These are phyloP conservation scores for Drosophila antonietae DNA, from an alignment of 2,888 invertebrate species.

Conservation along the genomic window DNA sequence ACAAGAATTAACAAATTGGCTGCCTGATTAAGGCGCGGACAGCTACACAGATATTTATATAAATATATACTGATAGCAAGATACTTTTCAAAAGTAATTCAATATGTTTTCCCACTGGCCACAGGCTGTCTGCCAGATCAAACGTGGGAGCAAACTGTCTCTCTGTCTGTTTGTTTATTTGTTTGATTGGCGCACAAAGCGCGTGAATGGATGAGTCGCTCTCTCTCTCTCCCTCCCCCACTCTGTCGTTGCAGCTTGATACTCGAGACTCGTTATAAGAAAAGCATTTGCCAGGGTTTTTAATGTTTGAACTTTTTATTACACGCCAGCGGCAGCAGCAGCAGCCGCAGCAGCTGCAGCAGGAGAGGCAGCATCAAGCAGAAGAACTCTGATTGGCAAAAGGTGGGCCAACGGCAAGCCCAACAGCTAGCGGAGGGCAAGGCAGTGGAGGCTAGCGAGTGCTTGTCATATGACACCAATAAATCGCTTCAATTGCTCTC, in stretches of 20 bases:
- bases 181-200: conserved; percentile 72
- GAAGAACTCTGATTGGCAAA: conserved; percentile 49
- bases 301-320: conserved; percentile 78
- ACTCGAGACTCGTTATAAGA: conserved; percentile 66
- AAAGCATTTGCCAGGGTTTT: conserved; percentile 60
- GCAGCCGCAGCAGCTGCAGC: conserved; percentile 7
- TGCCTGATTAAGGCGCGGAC: conserved; percentile 12
- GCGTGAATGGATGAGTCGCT: conserved; percentile 33
- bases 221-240: conserved; percentile 18
- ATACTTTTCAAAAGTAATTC: conserved; percentile 61
- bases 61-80: conserved; percentile 16
- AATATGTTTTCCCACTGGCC: conserved; percentile 72
- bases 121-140: conserved; percentile 48
- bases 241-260: conserved; percentile 46
- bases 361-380: not conserved
- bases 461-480: conserved; percentile 80
- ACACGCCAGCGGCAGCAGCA: conserved; percentile 37
- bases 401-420: conserved; percentile 8
- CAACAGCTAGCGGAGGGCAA: not conserved
- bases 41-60: not conserved
- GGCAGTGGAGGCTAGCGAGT: conserved; percentile 22
- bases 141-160: conserved; percentile 32
- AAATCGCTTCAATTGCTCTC: conserved; percentile 80
- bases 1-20: conserved; percentile 74
- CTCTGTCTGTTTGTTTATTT: conserved; percentile 33